phyloP scores from a whole-genome alignment of 1,140 invertebrate genomes.

The Drosophila azteca region DNA sequence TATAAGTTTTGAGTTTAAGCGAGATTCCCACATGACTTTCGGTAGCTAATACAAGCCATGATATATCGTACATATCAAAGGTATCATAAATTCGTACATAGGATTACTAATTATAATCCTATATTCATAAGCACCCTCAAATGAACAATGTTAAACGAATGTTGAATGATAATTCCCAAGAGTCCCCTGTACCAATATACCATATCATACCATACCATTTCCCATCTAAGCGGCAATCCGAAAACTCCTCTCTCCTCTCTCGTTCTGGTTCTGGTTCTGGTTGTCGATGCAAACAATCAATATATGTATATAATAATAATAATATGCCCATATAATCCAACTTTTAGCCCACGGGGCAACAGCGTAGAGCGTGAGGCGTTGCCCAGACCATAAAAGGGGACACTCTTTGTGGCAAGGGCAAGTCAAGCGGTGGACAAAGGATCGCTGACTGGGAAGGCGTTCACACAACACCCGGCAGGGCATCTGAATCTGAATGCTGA shows the following conservation, averaged over 20 bases:
- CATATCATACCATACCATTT: neutral
- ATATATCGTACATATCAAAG: no score
- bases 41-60: no score
- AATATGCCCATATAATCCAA: slow-evolving; percentile 40
- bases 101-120: no score
- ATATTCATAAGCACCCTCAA: no score
- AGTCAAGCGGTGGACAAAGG: slow-evolving; percentile 61
- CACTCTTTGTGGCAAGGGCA: slow-evolving; percentile 57
- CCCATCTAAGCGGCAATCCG: neutral
- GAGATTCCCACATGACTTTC: no score
- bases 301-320: slow-evolving; percentile 22
- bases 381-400: slow-evolving; percentile 42
- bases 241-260: no score
- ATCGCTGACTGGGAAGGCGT: slow-evolving; percentile 49
- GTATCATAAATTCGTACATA: no score
- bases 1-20: no score
- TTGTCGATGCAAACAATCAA: slow-evolving; percentile 30
- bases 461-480: slow-evolving; percentile 49
- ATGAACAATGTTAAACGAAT: no score
- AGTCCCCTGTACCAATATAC: no score
- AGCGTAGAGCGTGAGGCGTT: slow-evolving; percentile 42
- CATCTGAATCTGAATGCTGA: slow-evolving; percentile 27
- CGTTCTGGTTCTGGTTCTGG: neutral
- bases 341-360: slow-evolving; percentile 4
- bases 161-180: no score